These are phyloP conservation scores for Prenolepis imparis DNA, from an alignment of 2,888 invertebrate genomes.

Conservation along the genomic window DNA sequence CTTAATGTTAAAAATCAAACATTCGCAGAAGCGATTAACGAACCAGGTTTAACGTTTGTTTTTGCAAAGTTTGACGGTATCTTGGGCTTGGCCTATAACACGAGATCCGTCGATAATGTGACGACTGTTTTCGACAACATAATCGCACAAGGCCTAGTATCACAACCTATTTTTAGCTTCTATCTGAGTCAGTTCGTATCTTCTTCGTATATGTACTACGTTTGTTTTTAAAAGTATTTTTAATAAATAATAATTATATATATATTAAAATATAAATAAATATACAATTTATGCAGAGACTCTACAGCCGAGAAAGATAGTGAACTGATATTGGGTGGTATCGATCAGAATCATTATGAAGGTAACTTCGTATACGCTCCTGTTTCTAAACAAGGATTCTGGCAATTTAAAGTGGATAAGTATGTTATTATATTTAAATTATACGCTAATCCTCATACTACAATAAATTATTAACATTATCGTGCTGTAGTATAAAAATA, in stretches of 20 bases:
- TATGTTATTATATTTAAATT: slow-evolving; percentile 14
- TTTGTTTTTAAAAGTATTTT: neutral
- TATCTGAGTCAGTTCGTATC: slow-evolving; percentile 92
- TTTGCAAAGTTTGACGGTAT: slow-evolving; percentile 99
- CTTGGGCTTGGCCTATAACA: slow-evolving; percentile 96
- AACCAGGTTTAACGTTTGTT: slow-evolving; percentile 98
- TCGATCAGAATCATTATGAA: slow-evolving; percentile 95
- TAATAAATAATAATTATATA: neutral
- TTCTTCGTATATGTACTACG: neutral
- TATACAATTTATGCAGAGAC: slow-evolving; percentile 88
- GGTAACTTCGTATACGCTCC: slow-evolving; percentile 96
- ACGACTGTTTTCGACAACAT: slow-evolving; percentile 97
- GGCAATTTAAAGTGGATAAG: slow-evolving; percentile 93
- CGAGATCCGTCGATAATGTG: slow-evolving; percentile 97
- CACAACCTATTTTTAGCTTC: slow-evolving; percentile 95
- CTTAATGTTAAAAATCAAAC: slow-evolving; percentile 92
- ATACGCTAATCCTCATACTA: neutral
- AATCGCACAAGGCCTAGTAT: slow-evolving; percentile 91
- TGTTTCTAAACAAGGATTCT: slow-evolving; percentile 95
- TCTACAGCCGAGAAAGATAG: slow-evolving; percentile 92
- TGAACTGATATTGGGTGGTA: slow-evolving; percentile 97
- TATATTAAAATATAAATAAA: neutral
- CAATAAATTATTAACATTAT: slow-evolving; percentile 72
- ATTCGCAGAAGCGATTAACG: slow-evolving; percentile 98
- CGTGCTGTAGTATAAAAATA: slow-evolving; percentile 86